Evolutionary conservation across 2,113 vertebrate genomes (phyloP).

Genomic region (Aythya baeri): DNA sequence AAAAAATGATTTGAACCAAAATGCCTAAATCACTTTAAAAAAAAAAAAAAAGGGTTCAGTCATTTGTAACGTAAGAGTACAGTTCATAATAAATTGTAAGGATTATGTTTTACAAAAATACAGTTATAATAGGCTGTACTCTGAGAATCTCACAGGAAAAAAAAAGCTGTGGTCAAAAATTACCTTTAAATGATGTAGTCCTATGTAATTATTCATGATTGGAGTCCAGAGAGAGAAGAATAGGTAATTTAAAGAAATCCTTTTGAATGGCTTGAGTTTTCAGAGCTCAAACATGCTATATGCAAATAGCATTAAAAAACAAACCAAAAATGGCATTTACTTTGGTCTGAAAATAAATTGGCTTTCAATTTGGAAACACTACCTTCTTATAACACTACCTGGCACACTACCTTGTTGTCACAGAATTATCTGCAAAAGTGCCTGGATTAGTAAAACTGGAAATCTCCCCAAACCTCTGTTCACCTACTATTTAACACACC

Average conservation of each 20-base stretch:
- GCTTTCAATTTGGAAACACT: not conserved
- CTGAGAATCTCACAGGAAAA: not conserved
- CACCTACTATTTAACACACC: rapidly evolving
- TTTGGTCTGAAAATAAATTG: not conserved
- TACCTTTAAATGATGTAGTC: not conserved
- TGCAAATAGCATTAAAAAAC: not conserved
- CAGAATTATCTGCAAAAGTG: not conserved
- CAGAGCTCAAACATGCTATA: not conserved
- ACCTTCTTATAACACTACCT: not conserved
- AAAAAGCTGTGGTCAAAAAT: not conserved
- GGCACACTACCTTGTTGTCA: not conserved
- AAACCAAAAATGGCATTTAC: not conserved
- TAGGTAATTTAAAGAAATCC: conserved; percentile 13
- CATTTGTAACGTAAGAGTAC: not conserved
- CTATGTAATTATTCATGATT: not conserved
- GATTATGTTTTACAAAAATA: not conserved
- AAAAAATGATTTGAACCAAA: not conserved
- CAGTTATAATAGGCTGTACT: not conserved
- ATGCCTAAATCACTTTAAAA: not conserved
- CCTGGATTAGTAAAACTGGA: not conserved
- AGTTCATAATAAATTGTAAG: not conserved
- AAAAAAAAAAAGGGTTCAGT: not conserved
- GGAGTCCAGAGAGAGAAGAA: conserved; percentile 13
- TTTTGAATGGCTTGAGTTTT: conserved; percentile 4
- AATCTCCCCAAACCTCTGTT: not conserved